Evolutionary conservation across 2,797 vertebrate genomes (phyloP), one percentile per base, ranked within the genome.

Genomic region (Siniperca obscura): DNA sequence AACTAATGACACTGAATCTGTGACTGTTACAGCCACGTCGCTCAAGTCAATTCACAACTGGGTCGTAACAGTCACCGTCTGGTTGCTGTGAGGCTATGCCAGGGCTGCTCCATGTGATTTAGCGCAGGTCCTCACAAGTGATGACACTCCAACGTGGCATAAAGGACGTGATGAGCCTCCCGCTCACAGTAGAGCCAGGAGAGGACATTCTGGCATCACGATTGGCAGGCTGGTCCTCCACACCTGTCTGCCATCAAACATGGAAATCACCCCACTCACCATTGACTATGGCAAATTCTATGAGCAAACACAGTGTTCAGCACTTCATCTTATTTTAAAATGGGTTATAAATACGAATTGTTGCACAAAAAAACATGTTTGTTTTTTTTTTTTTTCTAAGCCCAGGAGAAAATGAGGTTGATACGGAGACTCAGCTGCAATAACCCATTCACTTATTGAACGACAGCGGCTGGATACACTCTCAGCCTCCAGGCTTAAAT

Each of bases 371-470:
- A 90, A 85, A 75, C 52, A 72, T 48, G 38, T 61, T 85, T 61
- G 27, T 30, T 67, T 5, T 70, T 77, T n/a, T n/a, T n/a, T 55
- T 25, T 46, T 48, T 56, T 30, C 62, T 12, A 64, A 74, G 65
- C 88, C 38, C 62, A 25, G 60, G 78, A 89, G 81, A 87, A 90
- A 92, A 89, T 83, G 69, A 86, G 65, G 70, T 76, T 84, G 84
- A 89, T 89, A 78, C 59, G 36, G 86, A 84, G 88, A 70, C 88
- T 93, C 89, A 62, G 80, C 90, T 84, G 91, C 87, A 90, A 90
- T 85, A 92, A 92, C 82, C 84, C 71, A 65, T 86, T 90, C 89
- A 72, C 90, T 90, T 86, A 88, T 87, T 83, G 87, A 91, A 75
- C 86, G 53, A 75, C 86, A 60, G 87, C 60, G 56, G 80, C 85